A percentile compares a stretch with the other conserved stretches of the same genome.
Evolutionary conservation across 2,888 invertebrate species (phyloP).

Genomic region (Harpagoxenus sublaevis): DNA sequence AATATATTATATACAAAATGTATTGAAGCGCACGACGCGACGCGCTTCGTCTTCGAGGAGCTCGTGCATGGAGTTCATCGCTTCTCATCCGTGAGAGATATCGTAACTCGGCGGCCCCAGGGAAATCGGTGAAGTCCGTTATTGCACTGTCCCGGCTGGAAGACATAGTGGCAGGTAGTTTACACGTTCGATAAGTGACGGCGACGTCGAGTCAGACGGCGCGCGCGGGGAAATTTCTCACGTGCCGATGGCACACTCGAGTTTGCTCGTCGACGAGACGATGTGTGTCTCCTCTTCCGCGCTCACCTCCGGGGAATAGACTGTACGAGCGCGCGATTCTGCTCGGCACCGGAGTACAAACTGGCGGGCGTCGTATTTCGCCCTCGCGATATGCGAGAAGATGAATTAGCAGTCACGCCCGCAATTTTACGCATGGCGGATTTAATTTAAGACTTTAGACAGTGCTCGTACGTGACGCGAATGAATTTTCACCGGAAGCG

Average conservation of each 20-base stretch:
- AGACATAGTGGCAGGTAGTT: constrained; percentile 70
- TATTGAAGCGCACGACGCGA: background rate
- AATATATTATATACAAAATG: background rate
- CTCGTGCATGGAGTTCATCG: constrained; percentile 53
- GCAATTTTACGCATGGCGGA: constrained; percentile 2
- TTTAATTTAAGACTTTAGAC: constrained; percentile 28
- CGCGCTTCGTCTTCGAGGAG: background rate
- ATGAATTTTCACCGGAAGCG: constrained; percentile 26
- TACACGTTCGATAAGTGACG: constrained; percentile 70
- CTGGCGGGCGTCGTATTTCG: constrained; percentile 1
- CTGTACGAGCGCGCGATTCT: constrained; percentile 24
- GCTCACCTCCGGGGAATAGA: constrained; percentile 38
- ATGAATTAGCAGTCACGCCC: constrained; percentile 38
- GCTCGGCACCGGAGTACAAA: background rate
- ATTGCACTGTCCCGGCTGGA: constrained; percentile 67
- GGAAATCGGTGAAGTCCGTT: constrained; percentile 74
- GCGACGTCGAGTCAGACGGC: constrained; percentile 38
- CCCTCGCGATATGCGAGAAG: constrained; percentile 14
- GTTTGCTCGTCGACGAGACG: constrained; percentile 25
- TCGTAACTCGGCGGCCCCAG: constrained; percentile 61
- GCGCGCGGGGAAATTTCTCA: constrained; percentile 62
- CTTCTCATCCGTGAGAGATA: constrained; percentile 52
- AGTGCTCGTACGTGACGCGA: constrained; percentile 22
- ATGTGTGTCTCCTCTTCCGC: constrained; percentile 1
- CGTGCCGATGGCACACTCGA: constrained; percentile 45